phyloP scores from a whole-genome alignment of 2,888 invertebrate species.

The Scaptodrosophila latifasciaeformis region DNA sequence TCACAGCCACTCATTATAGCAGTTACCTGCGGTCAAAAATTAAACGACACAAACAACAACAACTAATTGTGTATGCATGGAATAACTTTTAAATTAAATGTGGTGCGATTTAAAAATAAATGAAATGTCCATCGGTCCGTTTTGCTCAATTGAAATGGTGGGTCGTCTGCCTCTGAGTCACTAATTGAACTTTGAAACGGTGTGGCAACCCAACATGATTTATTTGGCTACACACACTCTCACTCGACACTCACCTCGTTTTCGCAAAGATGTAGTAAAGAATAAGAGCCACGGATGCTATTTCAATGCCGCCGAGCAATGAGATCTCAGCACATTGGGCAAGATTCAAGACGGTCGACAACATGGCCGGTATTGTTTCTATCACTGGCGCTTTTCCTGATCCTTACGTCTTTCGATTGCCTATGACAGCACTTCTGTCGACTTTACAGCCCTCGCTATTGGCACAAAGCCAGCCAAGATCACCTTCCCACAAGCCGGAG shows the following conservation, averaged over 20 bases:
- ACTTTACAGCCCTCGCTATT: no score
- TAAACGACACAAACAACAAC: conserved; percentile 3
- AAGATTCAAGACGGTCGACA: conserved; percentile 61
- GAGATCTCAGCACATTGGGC: conserved; percentile 70
- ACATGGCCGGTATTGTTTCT: conserved; percentile 41
- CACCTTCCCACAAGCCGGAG: neutral
- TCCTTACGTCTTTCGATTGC: neutral
- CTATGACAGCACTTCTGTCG: no score
- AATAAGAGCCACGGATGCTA: conserved; percentile 70
- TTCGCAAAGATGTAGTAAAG: conserved; percentile 73
- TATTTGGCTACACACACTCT: conserved; percentile 39
- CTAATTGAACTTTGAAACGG: no score
- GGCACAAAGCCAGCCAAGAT: no score
- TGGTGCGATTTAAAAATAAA: no score
- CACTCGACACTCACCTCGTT: conserved; percentile 66
- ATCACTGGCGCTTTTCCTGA: neutral
- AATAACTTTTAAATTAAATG: neutral
- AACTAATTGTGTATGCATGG: conserved; percentile 1
- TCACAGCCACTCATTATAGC: conserved; percentile 16
- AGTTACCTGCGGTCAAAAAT: conserved; percentile 35
- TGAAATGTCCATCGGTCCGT: no score
- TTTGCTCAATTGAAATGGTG: no score
- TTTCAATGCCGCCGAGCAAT: conserved; percentile 71
- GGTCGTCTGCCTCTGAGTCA: no score
- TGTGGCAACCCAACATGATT: conserved; percentile 25